Base-by-base conservation (phyloP, 1,140 invertebrate species). In the Zeugodacus cucurbitae region DNA sequence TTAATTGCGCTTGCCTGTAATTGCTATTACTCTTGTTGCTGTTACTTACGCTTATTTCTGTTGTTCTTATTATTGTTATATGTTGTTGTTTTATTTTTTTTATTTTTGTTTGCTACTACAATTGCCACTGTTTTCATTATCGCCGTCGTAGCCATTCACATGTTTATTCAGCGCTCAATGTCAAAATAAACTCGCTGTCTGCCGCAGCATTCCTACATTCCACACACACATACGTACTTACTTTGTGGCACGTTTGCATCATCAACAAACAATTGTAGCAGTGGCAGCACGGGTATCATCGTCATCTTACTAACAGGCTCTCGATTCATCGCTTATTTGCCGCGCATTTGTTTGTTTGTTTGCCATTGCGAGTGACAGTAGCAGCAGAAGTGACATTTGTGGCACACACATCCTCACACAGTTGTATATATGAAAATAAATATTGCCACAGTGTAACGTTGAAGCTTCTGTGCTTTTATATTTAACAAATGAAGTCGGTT, bases 171-270 rank as follows among this genome's bases (percentile, higher is more conserved):
- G 34, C 11, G 82, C 85, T 87, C 85, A 87, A 87, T 87, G 85
- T 87, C 85, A 87, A 87, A 87, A 87, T 87, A 59, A 87, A 87
- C 57, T 86, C 26, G 82, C 17, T 22, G 34, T 87, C 22, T 87
- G 54, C 26, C 29, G 34, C 85, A 87, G 22, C 85, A 59, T 62
- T 62, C 54, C 85, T 62, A 3, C 26, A 54, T 20, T 17, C 44
- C 26, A 20, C 82, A 54, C 78, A 2, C 2, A 14, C 32, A 41
- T 7, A n/a, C 37, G n/a, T n/a, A n/a, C n/a, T n/a, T n/a, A 54
- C 17, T 7, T 7, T 20, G 82, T 20, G 11, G 37, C 34, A 10
- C 37, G 22, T 41, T 74, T 20, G 48, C 48, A 54, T 54, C 48
- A 54, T 4, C 11, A 54, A 54, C 14, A 54, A 54, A 11, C 48